Evolutionary conservation across 2,113 vertebrate species (phyloP).

Genomic region (Phoenicopterus ruber): DNA sequence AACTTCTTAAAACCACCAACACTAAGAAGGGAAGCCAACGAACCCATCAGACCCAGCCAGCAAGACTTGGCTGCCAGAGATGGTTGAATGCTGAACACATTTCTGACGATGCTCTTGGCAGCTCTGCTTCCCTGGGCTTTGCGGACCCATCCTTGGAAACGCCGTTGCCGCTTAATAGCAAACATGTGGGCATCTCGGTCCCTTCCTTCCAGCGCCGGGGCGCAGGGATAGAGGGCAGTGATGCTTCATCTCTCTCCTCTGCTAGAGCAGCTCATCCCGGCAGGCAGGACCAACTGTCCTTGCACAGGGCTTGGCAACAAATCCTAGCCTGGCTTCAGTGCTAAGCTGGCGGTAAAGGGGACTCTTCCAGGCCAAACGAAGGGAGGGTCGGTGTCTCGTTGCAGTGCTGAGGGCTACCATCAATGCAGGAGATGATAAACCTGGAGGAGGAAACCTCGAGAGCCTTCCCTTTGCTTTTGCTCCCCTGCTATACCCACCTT

Average conservation of each 20-base stretch:
- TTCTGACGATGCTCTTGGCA: conserved; percentile 21
- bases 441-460: not conserved
- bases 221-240: not conserved
- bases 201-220: not conserved
- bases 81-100: not conserved
- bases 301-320: not conserved
- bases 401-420: not conserved
- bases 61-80: not conserved
- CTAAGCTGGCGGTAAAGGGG: not conserved
- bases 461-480: not conserved
- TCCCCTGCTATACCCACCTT: not conserved
- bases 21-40: not conserved
- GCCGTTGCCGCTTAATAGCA: not conserved
- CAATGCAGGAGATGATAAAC: not conserved
- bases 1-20: conserved; percentile 12
- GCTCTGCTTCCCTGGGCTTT: conserved; percentile 9
- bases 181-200: not conserved
- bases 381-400: not conserved
- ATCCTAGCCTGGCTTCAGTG: not conserved
- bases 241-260: not conserved
- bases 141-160: not conserved
- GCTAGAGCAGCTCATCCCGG: not conserved
- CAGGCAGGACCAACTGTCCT: not conserved
- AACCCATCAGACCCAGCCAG: not conserved
- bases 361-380: not conserved